phyloP scores from a whole-genome alignment of 2,113 vertebrate genomes.

The Xyliphius kryptos region DNA sequence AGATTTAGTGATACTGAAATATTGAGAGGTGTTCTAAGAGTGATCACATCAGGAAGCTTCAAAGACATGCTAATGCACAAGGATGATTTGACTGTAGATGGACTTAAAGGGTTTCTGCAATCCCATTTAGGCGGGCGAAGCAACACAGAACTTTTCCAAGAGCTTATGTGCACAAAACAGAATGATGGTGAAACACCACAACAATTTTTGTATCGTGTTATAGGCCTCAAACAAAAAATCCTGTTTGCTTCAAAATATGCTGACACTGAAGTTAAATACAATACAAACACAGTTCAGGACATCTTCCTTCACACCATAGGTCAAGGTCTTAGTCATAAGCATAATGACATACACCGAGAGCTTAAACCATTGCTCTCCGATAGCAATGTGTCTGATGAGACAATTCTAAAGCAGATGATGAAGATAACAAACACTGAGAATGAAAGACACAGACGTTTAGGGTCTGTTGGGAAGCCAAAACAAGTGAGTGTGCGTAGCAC shows the following conservation, averaged over 20 bases:
- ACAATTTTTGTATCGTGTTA: slow-evolving; percentile 14
- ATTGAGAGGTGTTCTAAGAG: slow-evolving; percentile 21
- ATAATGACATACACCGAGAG: not conserved
- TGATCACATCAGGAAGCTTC: slow-evolving; percentile 31
- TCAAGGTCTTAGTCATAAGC: not conserved
- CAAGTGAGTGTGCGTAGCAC: too few species aligned
- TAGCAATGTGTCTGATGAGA: too few species aligned
- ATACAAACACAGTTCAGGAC: not conserved
- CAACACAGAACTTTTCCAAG: slow-evolving; percentile 39
- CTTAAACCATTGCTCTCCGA: too few species aligned
- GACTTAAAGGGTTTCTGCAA: slow-evolving; percentile 32
- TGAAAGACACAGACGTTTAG: too few species aligned
- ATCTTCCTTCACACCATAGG: not conserved
- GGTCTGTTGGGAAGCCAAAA: too few species aligned
- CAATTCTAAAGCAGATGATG: too few species aligned
- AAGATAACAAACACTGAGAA: too few species aligned
- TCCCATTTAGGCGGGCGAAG: slow-evolving; percentile 34
- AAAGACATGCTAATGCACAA: slow-evolving; percentile 36
- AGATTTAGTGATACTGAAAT: slow-evolving; percentile 19
- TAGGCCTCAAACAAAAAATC: not conserved
- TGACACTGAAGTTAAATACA: not conserved
- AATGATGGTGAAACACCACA: slow-evolving; percentile 31
- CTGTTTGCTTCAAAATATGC: not conserved
- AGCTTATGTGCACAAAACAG: slow-evolving; percentile 36
- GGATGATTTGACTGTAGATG: slow-evolving; percentile 24